Evolutionary conservation across 2,888 invertebrate genomes (phyloP).

Genomic region (Calliphora vomitoria): DNA sequence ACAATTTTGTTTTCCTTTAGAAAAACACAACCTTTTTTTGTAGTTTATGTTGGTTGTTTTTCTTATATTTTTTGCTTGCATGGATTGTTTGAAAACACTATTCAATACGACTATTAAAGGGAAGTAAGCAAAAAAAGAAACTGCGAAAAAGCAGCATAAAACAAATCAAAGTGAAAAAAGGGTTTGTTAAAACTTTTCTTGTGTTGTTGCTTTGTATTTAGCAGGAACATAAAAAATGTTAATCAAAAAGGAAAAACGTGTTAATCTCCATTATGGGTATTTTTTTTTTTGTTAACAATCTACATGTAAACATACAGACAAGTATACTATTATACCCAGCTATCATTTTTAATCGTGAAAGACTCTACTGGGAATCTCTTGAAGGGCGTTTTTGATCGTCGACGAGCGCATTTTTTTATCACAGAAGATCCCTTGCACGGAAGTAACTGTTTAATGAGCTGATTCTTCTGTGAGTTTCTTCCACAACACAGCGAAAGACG

Average conservation of each 20-base stretch:
- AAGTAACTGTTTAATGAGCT: too few species aligned
- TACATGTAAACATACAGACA: not conserved
- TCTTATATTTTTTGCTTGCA: not conserved
- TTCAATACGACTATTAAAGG: not conserved
- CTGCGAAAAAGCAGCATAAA: not conserved
- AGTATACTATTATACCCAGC: too few species aligned
- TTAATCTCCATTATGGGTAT: slow-evolving; percentile 16
- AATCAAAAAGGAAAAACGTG: slow-evolving; percentile 20
- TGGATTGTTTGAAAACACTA: not conserved
- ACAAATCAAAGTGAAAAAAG: not conserved
- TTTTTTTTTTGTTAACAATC: not conserved
- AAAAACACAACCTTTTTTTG: not conserved
- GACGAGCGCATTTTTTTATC: too few species aligned
- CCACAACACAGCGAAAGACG: too few species aligned
- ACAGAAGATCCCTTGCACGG: too few species aligned
- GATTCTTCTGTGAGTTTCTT: too few species aligned
- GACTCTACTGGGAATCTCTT: too few species aligned
- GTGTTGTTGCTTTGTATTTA: not conserved
- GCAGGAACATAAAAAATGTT: slow-evolving; percentile 1
- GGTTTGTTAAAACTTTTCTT: not conserved
- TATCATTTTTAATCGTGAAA: too few species aligned
- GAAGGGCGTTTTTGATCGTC: too few species aligned
- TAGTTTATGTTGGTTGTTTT: not conserved
- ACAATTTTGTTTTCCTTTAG: not conserved
- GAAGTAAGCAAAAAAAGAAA: not conserved